Percentiles rank a stretch among this genome's conserved stretches.
Conservation (phyloP, 30 jellyfish, hydroid and myxozoan species). For the Turritopsis rubra region DNA sequence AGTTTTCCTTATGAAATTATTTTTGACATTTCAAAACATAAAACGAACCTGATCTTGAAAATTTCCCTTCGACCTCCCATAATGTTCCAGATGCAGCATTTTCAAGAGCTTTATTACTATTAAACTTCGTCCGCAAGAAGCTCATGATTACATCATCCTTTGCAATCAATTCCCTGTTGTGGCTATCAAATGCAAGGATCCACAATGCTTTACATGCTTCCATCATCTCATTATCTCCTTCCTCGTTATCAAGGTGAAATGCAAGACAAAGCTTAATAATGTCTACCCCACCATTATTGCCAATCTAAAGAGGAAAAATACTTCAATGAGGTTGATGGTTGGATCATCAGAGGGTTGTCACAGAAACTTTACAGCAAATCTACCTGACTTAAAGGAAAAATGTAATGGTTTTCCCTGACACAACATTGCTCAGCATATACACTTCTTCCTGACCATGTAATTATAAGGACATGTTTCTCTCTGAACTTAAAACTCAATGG, state of each 20-base stretch:
- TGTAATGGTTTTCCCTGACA: no score
- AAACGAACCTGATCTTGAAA: constrained; percentile 17
- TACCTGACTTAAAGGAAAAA: no score
- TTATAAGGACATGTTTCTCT: no score
- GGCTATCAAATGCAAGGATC: constrained; percentile 55
- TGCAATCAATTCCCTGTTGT: constrained; percentile 33
- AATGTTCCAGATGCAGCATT: constrained; percentile 54
- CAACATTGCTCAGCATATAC: no score
- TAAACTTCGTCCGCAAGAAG: constrained; percentile 14
- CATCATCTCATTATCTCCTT: constrained; percentile 33
- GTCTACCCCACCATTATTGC: constrained; percentile 42
- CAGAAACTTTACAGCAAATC: no score
- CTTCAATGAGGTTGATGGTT: background rate
- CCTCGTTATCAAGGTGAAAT: constrained; percentile 20
- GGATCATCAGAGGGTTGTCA: no score
- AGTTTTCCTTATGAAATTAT: no score
- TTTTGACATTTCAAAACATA: background rate
- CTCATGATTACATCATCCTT: constrained; percentile 15
- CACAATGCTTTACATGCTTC: constrained; percentile 38
- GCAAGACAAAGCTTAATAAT: constrained; percentile 3
- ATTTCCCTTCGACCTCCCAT: constrained; percentile 69
- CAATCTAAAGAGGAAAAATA: constrained; percentile 37
- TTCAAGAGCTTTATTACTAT: constrained; percentile 22
- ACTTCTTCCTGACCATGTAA: no score
- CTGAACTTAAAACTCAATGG: no score